phyloP scores from a whole-genome alignment of 2,113 vertebrate species.

The Miniopterus natalensis region DNA sequence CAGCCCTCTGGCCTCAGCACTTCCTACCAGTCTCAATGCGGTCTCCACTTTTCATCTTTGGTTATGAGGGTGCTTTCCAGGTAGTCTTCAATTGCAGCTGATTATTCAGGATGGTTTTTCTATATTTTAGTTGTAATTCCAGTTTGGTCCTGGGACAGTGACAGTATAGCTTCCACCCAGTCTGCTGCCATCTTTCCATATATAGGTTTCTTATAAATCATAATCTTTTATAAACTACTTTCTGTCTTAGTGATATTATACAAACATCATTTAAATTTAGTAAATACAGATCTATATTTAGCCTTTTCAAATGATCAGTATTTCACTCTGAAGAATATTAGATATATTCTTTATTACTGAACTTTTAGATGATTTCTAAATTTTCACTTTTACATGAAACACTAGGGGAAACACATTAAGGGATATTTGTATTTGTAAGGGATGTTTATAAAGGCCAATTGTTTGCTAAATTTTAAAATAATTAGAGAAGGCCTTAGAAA shows the following conservation, averaged over 20 bases:
- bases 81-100: too few species aligned
- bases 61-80: too few species aligned
- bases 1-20: too few species aligned
- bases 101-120: too few species aligned
- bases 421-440: background rate
- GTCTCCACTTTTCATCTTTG: too few species aligned
- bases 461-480: background rate
- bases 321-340: background rate
- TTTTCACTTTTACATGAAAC: constrained; percentile 35
- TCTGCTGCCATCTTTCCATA: background rate
- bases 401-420: background rate
- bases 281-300: background rate
- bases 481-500: background rate
- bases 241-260: background rate
- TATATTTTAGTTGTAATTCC: too few species aligned
- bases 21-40: too few species aligned
- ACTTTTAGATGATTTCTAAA: background rate
- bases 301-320: background rate
- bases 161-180: too few species aligned
- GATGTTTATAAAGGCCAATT: background rate
- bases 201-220: background rate
- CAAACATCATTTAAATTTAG: background rate
- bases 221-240: background rate
- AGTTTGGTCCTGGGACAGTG: too few species aligned
- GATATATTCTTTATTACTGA: background rate